phyloP scores from a whole-genome alignment of 2,888 invertebrate genomes.

The Cryptocephalus moraei region DNA sequence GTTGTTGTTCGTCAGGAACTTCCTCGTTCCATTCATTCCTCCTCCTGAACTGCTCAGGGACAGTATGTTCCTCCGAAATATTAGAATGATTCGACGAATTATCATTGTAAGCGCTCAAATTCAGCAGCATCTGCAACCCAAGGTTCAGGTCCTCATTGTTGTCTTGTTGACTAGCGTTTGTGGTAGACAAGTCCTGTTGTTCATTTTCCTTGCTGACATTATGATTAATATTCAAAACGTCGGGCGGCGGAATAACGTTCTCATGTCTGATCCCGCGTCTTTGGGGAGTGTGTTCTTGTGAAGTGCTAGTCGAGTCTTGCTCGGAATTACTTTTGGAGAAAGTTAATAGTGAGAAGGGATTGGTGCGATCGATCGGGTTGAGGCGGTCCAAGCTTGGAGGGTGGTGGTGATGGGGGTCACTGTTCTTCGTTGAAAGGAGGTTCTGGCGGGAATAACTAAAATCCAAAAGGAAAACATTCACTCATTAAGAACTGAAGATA shows the following conservation, averaged over 20 bases:
- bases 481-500: too few relatives aligned
- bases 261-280: conserved; percentile 7
- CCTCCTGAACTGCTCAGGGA: conserved; percentile 8
- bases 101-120: conserved; percentile 12
- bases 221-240: conserved; percentile 47
- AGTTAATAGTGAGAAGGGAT: conserved; percentile 21
- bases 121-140: conserved; percentile 9
- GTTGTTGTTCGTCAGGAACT: conserved; percentile 9
- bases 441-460: conserved; percentile 80
- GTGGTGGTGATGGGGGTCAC: conserved; percentile 49
- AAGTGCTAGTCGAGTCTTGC: conserved; percentile 25
- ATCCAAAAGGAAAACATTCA: too few relatives aligned
- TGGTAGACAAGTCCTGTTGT: not conserved
- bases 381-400: conserved; percentile 41
- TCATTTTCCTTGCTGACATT: conserved; percentile 16
- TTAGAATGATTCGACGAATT: conserved; percentile 13
- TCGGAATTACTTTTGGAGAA: conserved; percentile 26
- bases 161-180: not conserved
- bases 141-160: conserved; percentile 2
- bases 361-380: conserved; percentile 36
- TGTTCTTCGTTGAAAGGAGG: conserved; percentile 69
- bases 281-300: conserved; percentile 28
- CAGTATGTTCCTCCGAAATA: conserved; percentile 12
- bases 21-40: conserved; percentile 30
- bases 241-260: conserved; percentile 37